Percentiles rank a stretch among this genome's conserved stretches.
phyloP scores from a whole-genome alignment of 2,797 vertebrate species.

The Coluber constrictor region DNA sequence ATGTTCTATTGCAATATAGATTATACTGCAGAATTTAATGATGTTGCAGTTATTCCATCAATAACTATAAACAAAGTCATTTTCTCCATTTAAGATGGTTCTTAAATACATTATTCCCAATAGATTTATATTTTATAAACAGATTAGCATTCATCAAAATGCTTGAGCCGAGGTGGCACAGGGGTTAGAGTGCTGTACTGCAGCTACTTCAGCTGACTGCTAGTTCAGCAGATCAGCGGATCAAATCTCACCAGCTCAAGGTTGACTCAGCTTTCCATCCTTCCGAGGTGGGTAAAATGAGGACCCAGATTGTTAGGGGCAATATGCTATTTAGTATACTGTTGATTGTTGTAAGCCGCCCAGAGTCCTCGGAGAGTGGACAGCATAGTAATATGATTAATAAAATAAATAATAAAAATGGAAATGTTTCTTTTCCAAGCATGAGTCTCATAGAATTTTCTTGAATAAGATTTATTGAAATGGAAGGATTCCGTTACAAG shows the following conservation, averaged over 20 bases:
- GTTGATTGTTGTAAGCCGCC: no score
- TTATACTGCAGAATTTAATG: not conserved
- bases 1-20: not conserved
- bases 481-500: not conserved
- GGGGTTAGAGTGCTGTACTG: no score
- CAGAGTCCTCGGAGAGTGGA: no score
- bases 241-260: no score
- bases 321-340: no score
- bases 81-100: not conserved
- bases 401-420: not conserved
- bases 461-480: not conserved
- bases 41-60: not conserved
- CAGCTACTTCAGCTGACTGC: no score
- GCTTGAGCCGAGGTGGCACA: no score
- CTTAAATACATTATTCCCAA: not conserved
- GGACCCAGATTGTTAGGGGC: no score
- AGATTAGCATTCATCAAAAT: not conserved
- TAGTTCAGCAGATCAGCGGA: no score
- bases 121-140: not conserved
- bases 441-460: not conserved
- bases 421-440: not conserved
- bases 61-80: not conserved
- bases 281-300: no score
- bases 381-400: no score
- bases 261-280: no score